Percentiles rank a stretch among this genome's conserved stretches.
phyloP scores from a whole-genome alignment of 2,113 vertebrate genomes.

The Zingel zingel region DNA sequence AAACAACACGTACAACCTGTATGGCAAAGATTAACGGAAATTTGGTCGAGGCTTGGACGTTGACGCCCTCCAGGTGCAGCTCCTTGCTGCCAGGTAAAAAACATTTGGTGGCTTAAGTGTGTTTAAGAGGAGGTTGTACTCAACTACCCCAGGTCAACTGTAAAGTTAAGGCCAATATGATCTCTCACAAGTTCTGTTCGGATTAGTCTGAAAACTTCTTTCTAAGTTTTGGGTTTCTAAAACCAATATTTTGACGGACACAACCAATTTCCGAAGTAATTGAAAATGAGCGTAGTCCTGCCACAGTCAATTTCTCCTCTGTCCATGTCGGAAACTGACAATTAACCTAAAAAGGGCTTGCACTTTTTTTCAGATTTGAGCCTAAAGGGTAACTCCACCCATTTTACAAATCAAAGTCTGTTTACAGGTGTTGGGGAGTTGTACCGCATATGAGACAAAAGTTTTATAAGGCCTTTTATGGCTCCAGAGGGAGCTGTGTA shows the following conservation, averaged over 20 bases:
- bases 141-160: accelerated
- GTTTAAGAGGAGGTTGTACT: not conserved
- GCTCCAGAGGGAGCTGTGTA: no score
- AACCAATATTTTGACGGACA: not conserved
- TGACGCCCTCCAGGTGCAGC: not conserved
- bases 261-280: not conserved
- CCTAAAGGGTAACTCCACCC: not conserved
- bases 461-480: not conserved
- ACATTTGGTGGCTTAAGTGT: not conserved
- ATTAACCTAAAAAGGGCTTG: not conserved
- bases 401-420: not conserved
- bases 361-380: not conserved
- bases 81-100: not conserved
- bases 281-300: not conserved
- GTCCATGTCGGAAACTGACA: no score
- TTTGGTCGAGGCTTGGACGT: not conserved
- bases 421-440: not conserved
- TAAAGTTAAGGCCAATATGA: not conserved
- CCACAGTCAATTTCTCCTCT: not conserved
- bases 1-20: not conserved
- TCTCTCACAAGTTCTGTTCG: not conserved
- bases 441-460: not conserved
- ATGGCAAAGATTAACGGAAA: not conserved
- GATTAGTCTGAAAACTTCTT: not conserved
- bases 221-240: not conserved